Conservation (phyloP, 2,797 vertebrate genomes). For the Lophotriccus pileatus region DNA sequence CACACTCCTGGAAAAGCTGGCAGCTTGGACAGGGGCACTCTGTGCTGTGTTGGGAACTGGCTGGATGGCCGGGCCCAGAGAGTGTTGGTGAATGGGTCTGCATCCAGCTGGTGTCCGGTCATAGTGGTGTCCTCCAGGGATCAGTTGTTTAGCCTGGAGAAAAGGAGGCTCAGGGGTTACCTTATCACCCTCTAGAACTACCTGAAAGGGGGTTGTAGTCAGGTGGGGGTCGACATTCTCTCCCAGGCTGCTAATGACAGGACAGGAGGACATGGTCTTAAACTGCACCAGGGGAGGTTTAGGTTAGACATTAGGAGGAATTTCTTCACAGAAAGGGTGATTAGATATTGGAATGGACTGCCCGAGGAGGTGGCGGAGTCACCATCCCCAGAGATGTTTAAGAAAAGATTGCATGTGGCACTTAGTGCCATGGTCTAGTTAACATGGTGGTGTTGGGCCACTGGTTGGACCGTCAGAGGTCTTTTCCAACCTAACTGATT, state of each 20-base stretch:
- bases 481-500: fast-evolving
- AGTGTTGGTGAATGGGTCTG: background rate
- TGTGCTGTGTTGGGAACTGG: background rate
- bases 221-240: too few relatives aligned
- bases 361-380: background rate
- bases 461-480: fast-evolving
- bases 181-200: background rate
- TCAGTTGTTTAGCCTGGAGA: background rate
- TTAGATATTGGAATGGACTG: background rate
- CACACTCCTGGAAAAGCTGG: background rate
- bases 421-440: background rate
- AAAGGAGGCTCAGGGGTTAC: background rate
- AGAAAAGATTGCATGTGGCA: background rate
- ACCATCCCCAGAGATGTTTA: background rate
- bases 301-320: background rate
- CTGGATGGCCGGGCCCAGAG: background rate
- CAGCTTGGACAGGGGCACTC: background rate
- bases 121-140: background rate
- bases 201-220: background rate
- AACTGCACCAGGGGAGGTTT: fast-evolving
- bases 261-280: too few relatives aligned
- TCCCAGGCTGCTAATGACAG: background rate
- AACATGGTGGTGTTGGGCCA: background rate
- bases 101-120: background rate
- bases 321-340: background rate